Conservation (phyloP, 2,888 invertebrate species). For the Heliconius charithonia region DNA sequence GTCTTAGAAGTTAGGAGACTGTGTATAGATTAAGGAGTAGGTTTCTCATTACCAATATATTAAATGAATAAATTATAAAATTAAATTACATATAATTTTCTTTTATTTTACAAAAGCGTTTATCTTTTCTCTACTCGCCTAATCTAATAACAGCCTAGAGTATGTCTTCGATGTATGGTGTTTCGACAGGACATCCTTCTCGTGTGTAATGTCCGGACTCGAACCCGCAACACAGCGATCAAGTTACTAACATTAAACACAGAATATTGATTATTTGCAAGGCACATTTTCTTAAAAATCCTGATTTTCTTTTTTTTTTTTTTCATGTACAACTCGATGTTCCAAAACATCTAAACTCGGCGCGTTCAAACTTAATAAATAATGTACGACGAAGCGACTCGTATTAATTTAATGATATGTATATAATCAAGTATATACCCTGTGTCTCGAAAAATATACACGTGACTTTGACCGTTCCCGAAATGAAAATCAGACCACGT, state of each 20-base stretch:
- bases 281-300: slow-evolving; percentile 84
- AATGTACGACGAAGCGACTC: slow-evolving; percentile 60
- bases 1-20: slow-evolving; percentile 49
- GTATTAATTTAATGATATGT: slow-evolving; percentile 74
- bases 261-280: slow-evolving; percentile 83
- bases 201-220: slow-evolving; percentile 45
- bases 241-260: slow-evolving; percentile 81
- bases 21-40: slow-evolving; percentile 54
- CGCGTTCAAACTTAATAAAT: slow-evolving; percentile 62
- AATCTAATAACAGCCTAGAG: slow-evolving; percentile 55
- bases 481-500: slow-evolving; percentile 57
- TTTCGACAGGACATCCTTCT: slow-evolving; percentile 40
- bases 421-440: slow-evolving; percentile 80
- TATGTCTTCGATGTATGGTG: slow-evolving; percentile 47
- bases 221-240: slow-evolving; percentile 65
- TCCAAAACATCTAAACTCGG: slow-evolving; percentile 69
- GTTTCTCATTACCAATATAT: slow-evolving; percentile 17
- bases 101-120: slow-evolving; percentile 20
- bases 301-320: slow-evolving; percentile 77
- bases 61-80: slow-evolving; percentile 26
- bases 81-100: neutral
- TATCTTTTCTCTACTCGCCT: slow-evolving; percentile 48
- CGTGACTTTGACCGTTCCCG: slow-evolving; percentile 59
- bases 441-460: slow-evolving; percentile 78
- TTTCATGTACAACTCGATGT: slow-evolving; percentile 75